Conservation (phyloP, 2,113 vertebrate species). For the Pterocles orientalis region DNA sequence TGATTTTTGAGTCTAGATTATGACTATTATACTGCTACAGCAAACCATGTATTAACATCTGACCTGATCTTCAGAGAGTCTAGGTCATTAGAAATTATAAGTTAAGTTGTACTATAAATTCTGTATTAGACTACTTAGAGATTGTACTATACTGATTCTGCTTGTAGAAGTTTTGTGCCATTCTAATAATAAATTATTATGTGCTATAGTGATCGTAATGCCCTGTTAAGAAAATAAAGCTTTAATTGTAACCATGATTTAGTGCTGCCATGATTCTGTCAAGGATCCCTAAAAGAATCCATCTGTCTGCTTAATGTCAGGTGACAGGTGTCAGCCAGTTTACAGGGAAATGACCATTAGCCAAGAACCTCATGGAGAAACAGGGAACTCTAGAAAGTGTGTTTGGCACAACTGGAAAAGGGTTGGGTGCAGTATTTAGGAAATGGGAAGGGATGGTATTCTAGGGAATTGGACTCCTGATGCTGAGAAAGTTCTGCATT, state of each 20-base stretch:
- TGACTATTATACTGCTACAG: neutral
- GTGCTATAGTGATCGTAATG: neutral
- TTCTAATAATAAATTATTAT: neutral
- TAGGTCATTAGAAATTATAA: neutral
- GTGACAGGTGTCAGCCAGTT: neutral
- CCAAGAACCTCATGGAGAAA: neutral
- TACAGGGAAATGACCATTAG: neutral
- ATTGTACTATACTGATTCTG: too few relatives aligned
- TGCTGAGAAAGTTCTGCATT: neutral
- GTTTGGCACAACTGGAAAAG: neutral
- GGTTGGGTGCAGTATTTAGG: neutral
- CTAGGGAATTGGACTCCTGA: neutral
- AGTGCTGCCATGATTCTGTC: neutral
- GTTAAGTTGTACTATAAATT: neutral
- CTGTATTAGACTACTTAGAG: neutral
- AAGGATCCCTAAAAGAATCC: neutral
- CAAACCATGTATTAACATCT: neutral
- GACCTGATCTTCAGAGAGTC: too few relatives aligned
- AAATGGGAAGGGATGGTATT: neutral
- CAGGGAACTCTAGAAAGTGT: neutral
- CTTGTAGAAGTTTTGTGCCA: too few relatives aligned
- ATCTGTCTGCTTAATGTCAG: fast-evolving
- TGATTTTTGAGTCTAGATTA: neutral
- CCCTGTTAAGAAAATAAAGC: neutral
- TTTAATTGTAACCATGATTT: neutral